Evolutionary conservation across 2,113 vertebrate genomes (phyloP).

Genomic region (Thalassoma bifasciatum): DNA sequence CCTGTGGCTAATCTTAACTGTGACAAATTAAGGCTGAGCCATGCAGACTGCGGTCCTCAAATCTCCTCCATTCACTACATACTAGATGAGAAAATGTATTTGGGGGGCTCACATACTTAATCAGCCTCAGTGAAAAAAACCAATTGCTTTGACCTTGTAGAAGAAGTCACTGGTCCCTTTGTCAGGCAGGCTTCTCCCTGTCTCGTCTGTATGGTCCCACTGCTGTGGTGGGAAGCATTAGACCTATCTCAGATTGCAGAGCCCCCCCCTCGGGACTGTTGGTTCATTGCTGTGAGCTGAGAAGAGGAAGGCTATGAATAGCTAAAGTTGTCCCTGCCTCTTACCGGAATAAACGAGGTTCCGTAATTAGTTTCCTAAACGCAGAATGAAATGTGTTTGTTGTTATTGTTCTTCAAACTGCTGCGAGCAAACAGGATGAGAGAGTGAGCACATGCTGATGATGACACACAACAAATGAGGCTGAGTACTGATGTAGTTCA

Average conservation of each 20-base stretch:
- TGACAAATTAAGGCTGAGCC: constrained; percentile 55
- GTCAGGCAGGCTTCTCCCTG: constrained; percentile 52
- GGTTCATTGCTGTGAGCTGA: constrained; percentile 59
- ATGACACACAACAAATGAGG: not conserved
- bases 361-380: constrained; percentile 62
- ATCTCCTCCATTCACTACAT: constrained; percentile 37
- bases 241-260: constrained; percentile 76
- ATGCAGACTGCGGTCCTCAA: constrained; percentile 15
- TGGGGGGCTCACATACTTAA: constrained; percentile 30
- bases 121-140: constrained; percentile 36
- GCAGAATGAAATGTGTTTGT: constrained; percentile 55
- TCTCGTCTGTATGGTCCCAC: constrained; percentile 42
- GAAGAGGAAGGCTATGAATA: constrained; percentile 78
- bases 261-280: constrained; percentile 48
- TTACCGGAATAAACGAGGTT: constrained; percentile 63
- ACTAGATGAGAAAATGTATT: constrained; percentile 34
- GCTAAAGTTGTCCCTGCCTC: constrained; percentile 65
- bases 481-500: not conserved
- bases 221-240: constrained; percentile 75
- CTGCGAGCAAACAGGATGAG: constrained; percentile 14
- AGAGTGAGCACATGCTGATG: constrained; percentile 6
- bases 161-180: constrained; percentile 50
- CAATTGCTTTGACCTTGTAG: constrained; percentile 74
- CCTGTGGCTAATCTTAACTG: constrained; percentile 53
- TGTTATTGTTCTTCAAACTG: constrained; percentile 51